Base-by-base conservation (phyloP, 2,113 vertebrate genomes). In the Limanda limanda region DNA sequence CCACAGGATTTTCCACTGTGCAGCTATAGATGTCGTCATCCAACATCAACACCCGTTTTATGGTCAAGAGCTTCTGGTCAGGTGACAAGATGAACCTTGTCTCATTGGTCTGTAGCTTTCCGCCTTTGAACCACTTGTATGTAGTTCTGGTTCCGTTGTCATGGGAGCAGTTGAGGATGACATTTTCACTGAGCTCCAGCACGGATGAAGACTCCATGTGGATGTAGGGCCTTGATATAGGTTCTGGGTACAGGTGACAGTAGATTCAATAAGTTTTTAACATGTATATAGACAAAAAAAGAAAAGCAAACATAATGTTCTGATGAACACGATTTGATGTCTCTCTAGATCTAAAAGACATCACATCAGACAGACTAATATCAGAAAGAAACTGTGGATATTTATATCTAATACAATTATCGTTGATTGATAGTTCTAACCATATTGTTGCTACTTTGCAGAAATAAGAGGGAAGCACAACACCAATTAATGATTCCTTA, bases 61-160 rank as follows among this genome's bases (percentile, higher is more conserved):
- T 97, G 85, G 97, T 98, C 90, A 99, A 85, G 68, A 96, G 86
- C 92, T 96, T 97, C 82, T 96, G 96, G 89, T 98, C 95, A 0
- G 94, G 92, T 14, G 97, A 98, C 76, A 98, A 90, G 57, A 96
- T 82, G 54, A 98, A 94, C 73, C 97, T 92, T 0, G 96, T 96
- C 84, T 96, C 95, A 0, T 97, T 97, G 91, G 85, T 93, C 81
- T 98, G 94, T 0, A 94, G 95, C 58, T 96, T 95, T 69, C 96
- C 96, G 0, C 96, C 97, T 91, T 98, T 98, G 76, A 95, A 91
- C 98, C 98, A 99, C 24, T 92, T 96, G 85, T 99, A 99, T 14
- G 89, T 90, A 24, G 96, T 94, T 77, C 97, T 97, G 74, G 97
- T 98, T 65, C 98, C 98, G 0, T 97, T 97, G 55, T 97, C 95